Evolutionary conservation across 1,140 invertebrate genomes (phyloP).

Genomic region (Elymnias hypermnestra): DNA sequence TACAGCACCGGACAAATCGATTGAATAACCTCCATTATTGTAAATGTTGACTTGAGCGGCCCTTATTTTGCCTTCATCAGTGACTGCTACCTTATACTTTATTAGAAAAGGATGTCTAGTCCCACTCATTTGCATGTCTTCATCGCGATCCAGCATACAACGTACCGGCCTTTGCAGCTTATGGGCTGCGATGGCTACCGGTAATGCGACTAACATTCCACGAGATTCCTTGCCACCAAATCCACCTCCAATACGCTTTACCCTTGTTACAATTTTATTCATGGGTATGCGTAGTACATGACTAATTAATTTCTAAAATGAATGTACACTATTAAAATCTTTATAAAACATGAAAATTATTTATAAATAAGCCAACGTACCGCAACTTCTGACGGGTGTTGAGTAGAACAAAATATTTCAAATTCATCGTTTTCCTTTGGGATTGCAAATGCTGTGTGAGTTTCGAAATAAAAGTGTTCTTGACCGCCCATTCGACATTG

Average conservation of each 20-base stretch:
- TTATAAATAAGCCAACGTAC: too few relatives aligned
- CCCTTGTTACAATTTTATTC: too few relatives aligned
- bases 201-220: constrained; percentile 78
- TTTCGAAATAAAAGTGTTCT: constrained; percentile 96
- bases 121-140: constrained; percentile 94
- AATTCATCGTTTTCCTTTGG: constrained; percentile 88
- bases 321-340: too few relatives aligned
- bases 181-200: constrained; percentile 82
- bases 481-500: constrained; percentile 92
- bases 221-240: constrained; percentile 97
- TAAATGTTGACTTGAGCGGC: constrained; percentile 86
- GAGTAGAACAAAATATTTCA: constrained; percentile 91
- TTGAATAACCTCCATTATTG: constrained; percentile 88
- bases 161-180: constrained; percentile 87
- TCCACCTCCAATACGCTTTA: constrained; percentile 94
- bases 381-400: constrained; percentile 87
- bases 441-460: constrained; percentile 86
- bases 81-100: constrained; percentile 92
- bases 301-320: too few relatives aligned
- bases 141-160: constrained; percentile 93
- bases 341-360: too few relatives aligned
- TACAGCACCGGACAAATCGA: constrained; percentile 89
- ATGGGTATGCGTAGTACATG: too few relatives aligned
- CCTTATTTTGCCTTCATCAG: constrained; percentile 83
- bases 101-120: constrained; percentile 92